phyloP scores from a whole-genome alignment of 2,888 invertebrate species.

The Heteropelma amictum region DNA sequence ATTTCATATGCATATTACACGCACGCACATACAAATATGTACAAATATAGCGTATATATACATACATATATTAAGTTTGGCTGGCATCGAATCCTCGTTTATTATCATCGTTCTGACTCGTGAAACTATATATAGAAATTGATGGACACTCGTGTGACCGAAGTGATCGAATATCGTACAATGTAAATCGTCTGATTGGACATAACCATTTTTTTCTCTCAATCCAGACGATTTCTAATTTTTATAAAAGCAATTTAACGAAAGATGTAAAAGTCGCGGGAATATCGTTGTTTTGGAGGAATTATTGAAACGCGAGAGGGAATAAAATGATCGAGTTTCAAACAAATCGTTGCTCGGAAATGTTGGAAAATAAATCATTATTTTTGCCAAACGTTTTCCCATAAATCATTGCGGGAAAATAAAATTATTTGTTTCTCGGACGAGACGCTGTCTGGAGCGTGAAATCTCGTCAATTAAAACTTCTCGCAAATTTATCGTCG shows the following conservation, averaged over 20 bases:
- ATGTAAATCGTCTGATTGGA: background rate
- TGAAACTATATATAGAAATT: slow-evolving; percentile 14
- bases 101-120: slow-evolving; percentile 22
- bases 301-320: too few species aligned
- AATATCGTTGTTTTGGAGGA: too few species aligned
- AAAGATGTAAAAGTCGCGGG: background rate
- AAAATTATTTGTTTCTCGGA: too few species aligned
- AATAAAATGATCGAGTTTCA: too few species aligned
- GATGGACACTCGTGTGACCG: slow-evolving; percentile 19
- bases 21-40: background rate
- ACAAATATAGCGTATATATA: slow-evolving; percentile 7
- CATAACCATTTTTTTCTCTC: background rate
- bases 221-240: background rate
- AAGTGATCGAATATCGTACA: background rate
- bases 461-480: too few species aligned
- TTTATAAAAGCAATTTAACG: background rate
- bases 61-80: background rate
- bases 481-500: too few species aligned
- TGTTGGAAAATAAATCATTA: too few species aligned
- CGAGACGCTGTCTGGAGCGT: too few species aligned
- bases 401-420: too few species aligned
- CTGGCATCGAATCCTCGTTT: slow-evolving; percentile 29
- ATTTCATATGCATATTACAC: background rate
- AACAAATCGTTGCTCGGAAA: too few species aligned
- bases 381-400: too few species aligned